A percentile compares a stretch with the other conserved stretches of the same genome.
Conservation (phyloP, 2,888 invertebrate species). For the Phalangium opilio region DNA sequence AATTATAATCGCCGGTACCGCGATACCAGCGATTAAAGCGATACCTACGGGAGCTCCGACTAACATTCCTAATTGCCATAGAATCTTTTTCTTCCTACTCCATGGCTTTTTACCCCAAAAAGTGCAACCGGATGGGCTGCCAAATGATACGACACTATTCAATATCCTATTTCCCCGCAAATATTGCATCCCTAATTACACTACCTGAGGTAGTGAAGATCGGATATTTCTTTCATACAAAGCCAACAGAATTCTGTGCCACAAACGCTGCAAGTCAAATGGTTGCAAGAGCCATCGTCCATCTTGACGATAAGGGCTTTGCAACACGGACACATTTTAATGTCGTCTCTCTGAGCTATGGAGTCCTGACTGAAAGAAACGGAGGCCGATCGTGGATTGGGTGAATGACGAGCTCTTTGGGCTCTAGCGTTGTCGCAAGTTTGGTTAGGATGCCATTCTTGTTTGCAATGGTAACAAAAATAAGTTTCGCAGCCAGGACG, state of each 20-base stretch:
- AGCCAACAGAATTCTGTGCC: conserved; percentile 98
- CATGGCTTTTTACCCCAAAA: conserved; percentile 98
- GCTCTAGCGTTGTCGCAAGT: conserved; percentile 89
- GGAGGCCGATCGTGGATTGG: conserved; percentile 36
- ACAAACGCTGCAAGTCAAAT: conserved; percentile 95
- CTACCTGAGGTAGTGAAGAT: conserved; percentile 85
- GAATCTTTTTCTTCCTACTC: conserved; percentile 93
- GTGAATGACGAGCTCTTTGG: conserved; percentile 31
- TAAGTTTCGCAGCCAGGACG: conserved; percentile 84
- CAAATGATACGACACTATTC: too few species aligned
- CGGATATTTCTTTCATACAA: conserved; percentile 96
- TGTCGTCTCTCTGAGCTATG: conserved; percentile 45
- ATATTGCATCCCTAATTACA: too few species aligned
- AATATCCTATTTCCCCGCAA: too few species aligned
- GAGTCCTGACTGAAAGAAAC: conserved; percentile 36
- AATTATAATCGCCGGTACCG: conserved; percentile 88
- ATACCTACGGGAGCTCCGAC: conserved; percentile 93
- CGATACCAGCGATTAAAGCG: conserved; percentile 86
- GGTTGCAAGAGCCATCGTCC: conserved; percentile 95
- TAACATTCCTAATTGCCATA: conserved; percentile 89
- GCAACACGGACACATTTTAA: conserved; percentile 90
- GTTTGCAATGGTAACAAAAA: conserved; percentile 97
- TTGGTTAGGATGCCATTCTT: conserved; percentile 94
- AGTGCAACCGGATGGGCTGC: conserved; percentile 75
- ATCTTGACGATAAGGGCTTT: conserved; percentile 82